Evolutionary conservation across 2,888 invertebrate genomes (phyloP), one percentile per base, ranked within the genome.

Genomic region (Dasypogon diadema): DNA sequence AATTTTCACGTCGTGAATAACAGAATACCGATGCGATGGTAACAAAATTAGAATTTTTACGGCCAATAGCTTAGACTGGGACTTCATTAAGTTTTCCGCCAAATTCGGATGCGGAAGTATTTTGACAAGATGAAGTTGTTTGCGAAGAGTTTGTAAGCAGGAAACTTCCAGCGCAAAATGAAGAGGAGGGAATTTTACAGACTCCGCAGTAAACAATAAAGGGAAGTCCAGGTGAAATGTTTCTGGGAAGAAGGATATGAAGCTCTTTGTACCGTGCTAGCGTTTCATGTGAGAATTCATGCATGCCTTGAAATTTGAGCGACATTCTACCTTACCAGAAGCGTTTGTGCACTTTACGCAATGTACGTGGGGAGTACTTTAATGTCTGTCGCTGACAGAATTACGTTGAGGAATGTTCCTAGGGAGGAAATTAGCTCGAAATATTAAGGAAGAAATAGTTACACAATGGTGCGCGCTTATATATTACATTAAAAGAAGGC

Each of bases 11-110:
- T 58, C 30, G 16, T 58, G 58, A 58, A 30, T 30, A 30, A 8
- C 30, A 58, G 58, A 58, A n/a, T 8, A 30, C 26, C 24, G 58
- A 30, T 30, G 22, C 24, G 58, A 30, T 30, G 22, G 14, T 58
- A 58, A 30, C 34, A 24, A 58, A 58, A 58, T 58, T 58, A 58
- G 58, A 58, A 58, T 58, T 58, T 58, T 58, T 58, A 58, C 30
- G 58, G 34, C 14, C n/a, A 18, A 16, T 14, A 24, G 56, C 56
- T 56, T 12, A 14, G n/a, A 22, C 26, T 24, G 10, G 8, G 30
- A 30, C 30, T 5, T 30, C 30, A 3, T 30, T 30, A 3, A 30
- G 30, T 8, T 30, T 30, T 56, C 58, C 10, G 30, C 26, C 16
- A 24, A 30, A 16, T 14, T 24, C 30, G 58, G 30, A 58, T 14